Percentiles rank a stretch among this genome's conserved stretches.
phyloP scores from a whole-genome alignment of 2,113 vertebrate species.

The Holacanthus passer region DNA sequence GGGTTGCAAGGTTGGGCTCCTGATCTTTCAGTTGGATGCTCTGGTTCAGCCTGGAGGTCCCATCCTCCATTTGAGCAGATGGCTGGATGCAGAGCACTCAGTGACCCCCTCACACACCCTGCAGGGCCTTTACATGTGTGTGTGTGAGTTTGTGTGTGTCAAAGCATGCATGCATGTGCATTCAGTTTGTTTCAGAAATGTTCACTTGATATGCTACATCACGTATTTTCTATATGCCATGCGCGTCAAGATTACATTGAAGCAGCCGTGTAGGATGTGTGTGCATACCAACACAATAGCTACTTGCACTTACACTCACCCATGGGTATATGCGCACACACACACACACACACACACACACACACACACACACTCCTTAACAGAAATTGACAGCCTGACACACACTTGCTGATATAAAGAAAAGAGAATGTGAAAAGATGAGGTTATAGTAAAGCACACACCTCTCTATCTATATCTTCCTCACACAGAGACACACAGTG shows the following conservation, averaged over 20 bases:
- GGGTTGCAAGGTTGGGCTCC: conserved; percentile 43
- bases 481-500: conserved; percentile 45
- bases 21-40: conserved; percentile 67
- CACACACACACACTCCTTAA: conserved; percentile 41
- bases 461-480: conserved; percentile 76
- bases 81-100: conserved; percentile 52
- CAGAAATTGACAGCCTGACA: conserved; percentile 77
- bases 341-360: conserved; percentile 20
- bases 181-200: conserved; percentile 58
- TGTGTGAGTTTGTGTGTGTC: conserved; percentile 14
- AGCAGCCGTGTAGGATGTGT: conserved; percentile 87
- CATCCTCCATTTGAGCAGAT: conserved; percentile 69
- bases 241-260: conserved; percentile 89
- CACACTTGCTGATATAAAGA: conserved; percentile 66
- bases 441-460: conserved; percentile 71
- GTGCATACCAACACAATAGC: conserved; percentile 78
- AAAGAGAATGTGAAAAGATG: conserved; percentile 69
- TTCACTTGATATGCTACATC: conserved; percentile 19
- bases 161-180: conserved; percentile 67
- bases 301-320: conserved; percentile 73
- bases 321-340: conserved; percentile 23
- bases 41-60: conserved; percentile 57
- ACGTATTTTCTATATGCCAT: conserved; percentile 79
- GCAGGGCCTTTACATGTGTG: conserved; percentile 56
- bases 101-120: conserved; percentile 84